Base-by-base conservation (phyloP, 2,888 invertebrate species). In the Parasteatoda lunata region DNA sequence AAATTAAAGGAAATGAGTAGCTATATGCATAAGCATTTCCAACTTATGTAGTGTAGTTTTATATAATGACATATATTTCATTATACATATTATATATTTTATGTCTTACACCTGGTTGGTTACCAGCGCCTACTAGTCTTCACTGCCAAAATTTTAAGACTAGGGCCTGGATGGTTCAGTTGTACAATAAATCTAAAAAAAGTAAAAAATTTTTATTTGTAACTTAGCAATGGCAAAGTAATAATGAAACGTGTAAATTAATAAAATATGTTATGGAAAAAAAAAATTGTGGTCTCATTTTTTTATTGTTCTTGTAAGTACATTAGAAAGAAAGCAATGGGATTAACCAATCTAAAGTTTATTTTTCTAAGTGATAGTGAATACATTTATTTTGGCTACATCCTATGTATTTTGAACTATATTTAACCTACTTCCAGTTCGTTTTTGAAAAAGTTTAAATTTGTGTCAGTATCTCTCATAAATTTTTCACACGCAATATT, bases 101-200 rank as follows among this genome's bases (percentile, higher is more conserved):
- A 88, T 88, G 87, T 88, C 72, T 83, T 78, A 88, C 87, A 88
- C 87, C 78, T 83, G 83, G 83, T 88, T 88, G 78, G 30, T 49
- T 75, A 64, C 65, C 78, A 77, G 77, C 8, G 87, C 48, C 9
- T 9, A 75, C 82, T 78, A 78, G 78, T 78, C 83, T 79, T 83
- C 87, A 88, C 87, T 88, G 87, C 87, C 87, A 88, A 88, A 88
- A 88, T 88, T 88, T 49, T 73, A 88, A 82, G 87, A 70, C 83
- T 88, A 75, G 87, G 78, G 72, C 78, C 87, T 83, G 87, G 83
- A 71, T 71, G 70, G 78, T 88, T 83, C 78, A 84, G 84, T 84
- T 84, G 76, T 78, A 78, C 77, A 83, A 64, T 78, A 66, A 73
- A 77, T 77, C 72, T 70, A 48, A 52, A 45, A 68, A 72, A 72